Conservation (phyloP, 2,797 vertebrate genomes). For the Benthosema pterotum region DNA sequence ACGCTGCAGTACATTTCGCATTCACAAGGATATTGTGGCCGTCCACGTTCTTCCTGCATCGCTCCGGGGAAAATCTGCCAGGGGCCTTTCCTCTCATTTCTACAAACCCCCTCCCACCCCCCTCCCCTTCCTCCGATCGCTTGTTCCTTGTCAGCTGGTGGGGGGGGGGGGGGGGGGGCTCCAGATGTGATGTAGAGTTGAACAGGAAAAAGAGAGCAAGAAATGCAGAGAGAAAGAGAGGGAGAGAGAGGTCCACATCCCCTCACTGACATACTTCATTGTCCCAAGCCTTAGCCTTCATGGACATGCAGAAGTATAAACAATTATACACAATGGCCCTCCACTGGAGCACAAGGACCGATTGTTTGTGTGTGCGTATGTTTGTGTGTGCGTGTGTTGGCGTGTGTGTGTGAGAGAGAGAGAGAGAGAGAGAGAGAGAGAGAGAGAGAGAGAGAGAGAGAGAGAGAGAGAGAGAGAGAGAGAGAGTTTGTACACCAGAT, state of each 20-base stretch:
- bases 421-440: conserved; percentile 23
- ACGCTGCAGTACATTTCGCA: conserved; percentile 26
- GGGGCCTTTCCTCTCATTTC: conserved; percentile 58
- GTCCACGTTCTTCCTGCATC: conserved; percentile 39
- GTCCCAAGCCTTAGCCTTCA: conserved; percentile 55
- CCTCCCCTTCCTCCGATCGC: conserved; percentile 62
- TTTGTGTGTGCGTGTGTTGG: conserved; percentile 17
- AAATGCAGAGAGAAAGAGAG: conserved; percentile 8
- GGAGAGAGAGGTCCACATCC: conserved; percentile 58
- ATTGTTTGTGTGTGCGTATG: conserved; percentile 45
- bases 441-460: not conserved
- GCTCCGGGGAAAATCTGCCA: conserved; percentile 34
- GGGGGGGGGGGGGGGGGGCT: conserved; percentile 37
- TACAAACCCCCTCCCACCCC: conserved; percentile 18
- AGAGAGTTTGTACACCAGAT: conserved; percentile 41
- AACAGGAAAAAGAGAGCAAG: conserved; percentile 47
- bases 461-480: not conserved
- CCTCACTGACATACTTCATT: conserved; percentile 60
- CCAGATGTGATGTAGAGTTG: conserved; percentile 72
- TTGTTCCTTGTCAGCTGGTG: conserved; percentile 73
- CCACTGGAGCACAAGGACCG: conserved; percentile 65
- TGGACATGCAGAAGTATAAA: conserved; percentile 56
- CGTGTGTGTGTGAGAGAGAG: conserved; percentile 2
- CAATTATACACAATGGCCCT: conserved; percentile 69
- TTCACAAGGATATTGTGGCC: conserved; percentile 52